Conservation (phyloP, 2,797 vertebrate genomes). For the Hafferia zeledoni region DNA sequence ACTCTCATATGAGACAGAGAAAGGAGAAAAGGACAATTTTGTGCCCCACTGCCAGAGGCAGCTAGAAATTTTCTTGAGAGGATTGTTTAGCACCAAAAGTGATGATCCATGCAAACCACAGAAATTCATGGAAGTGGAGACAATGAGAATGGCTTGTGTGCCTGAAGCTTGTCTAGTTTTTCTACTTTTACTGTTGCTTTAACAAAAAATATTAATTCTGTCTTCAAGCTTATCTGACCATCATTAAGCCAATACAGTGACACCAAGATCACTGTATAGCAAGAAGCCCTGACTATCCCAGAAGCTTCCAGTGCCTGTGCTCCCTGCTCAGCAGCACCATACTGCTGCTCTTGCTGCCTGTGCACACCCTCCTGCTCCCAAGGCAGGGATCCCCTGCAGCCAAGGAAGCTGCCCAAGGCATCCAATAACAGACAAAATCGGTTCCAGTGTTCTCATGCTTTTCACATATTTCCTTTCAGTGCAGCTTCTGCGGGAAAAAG, state of each 20-base stretch:
- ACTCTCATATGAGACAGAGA: not conserved
- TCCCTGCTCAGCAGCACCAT: rapidly evolving
- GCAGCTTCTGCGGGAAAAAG: rapidly evolving
- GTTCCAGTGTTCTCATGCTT: not conserved
- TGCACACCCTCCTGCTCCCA: rapidly evolving
- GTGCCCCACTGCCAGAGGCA: not conserved
- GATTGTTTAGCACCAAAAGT: not conserved
- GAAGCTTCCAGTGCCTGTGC: not conserved
- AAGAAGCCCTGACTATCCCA: not conserved
- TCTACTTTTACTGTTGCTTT: not conserved
- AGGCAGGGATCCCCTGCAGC: rapidly evolving
- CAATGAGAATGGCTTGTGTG: not conserved
- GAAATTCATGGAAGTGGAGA: not conserved
- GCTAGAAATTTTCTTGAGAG: not conserved
- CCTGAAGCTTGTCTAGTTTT: not conserved
- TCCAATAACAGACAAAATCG: not conserved
- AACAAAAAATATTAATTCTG: not conserved
- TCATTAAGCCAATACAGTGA: not conserved
- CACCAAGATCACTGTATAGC: not conserved
- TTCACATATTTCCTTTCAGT: not conserved
- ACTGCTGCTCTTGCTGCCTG: not conserved
- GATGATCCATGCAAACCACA: not conserved
- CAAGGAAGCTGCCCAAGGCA: not conserved
- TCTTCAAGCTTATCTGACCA: not conserved
- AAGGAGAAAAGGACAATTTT: not conserved